These are phyloP conservation scores for Phenganax subtilis DNA, from an alignment of 92 coral and sea anemone genomes.

Conservation along the genomic window DNA sequence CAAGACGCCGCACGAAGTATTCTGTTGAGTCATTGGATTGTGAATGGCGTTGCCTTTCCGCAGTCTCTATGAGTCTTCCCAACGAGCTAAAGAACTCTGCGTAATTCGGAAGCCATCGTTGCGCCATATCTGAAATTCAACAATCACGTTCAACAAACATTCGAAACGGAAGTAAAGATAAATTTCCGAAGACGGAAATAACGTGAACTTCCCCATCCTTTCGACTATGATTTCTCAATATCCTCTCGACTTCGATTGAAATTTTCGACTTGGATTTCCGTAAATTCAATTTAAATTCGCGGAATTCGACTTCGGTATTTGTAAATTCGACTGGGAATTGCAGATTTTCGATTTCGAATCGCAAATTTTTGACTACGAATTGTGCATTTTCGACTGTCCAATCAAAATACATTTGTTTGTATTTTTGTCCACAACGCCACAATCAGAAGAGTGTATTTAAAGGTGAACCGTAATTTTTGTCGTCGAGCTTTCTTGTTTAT, in stretches of 20 bases:
- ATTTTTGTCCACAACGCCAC: too few relatives aligned
- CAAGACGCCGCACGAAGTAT: conserved; percentile 40
- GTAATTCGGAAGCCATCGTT: conserved; percentile 44
- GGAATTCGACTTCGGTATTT: neutral
- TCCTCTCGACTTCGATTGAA: neutral
- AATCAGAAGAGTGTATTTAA: too few relatives aligned
- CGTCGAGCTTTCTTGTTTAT: too few relatives aligned
- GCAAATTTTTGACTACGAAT: neutral
- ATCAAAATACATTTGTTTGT: too few relatives aligned
- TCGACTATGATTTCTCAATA: neutral
- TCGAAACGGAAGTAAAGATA: neutral
- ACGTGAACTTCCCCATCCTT: neutral
- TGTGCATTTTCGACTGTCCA: too few relatives aligned
- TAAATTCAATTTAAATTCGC: neutral
- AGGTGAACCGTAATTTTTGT: too few relatives aligned
- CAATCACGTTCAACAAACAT: neutral
- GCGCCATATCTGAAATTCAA: conserved; percentile 27
- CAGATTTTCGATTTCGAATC: neutral
- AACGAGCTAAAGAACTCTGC: conserved; percentile 39
- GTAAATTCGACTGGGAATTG: neutral
- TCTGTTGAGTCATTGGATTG: conserved; percentile 23
- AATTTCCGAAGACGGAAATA: neutral
- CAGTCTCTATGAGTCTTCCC: conserved; percentile 41
- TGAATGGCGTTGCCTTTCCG: conserved; percentile 34
- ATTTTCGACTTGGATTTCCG: neutral